These are phyloP conservation scores for Formica exsecta DNA, from an alignment of 1,140 invertebrate species.

Conservation along the genomic window DNA sequence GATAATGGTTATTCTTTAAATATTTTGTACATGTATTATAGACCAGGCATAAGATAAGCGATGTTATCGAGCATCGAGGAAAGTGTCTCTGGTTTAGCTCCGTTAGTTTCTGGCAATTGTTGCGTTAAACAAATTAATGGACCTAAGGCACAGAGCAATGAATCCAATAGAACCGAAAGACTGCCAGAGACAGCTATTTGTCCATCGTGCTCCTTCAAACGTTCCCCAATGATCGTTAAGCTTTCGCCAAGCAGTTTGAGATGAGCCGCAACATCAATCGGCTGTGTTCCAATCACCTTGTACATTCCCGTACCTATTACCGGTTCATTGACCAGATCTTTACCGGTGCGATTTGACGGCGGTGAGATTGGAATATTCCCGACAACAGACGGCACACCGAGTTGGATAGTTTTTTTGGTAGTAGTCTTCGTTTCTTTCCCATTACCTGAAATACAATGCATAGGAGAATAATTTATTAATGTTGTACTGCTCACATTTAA, in stretches of 20 bases:
- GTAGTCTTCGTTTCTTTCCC: constrained; percentile 80
- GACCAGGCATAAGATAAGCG: constrained; percentile 98
- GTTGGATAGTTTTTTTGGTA: constrained; percentile 84
- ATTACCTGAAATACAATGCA: constrained; percentile 76
- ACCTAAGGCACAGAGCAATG: constrained; percentile 96
- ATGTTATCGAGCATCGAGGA: constrained; percentile 96
- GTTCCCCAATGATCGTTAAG: constrained; percentile 96
- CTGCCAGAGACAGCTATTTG: constrained; percentile 98
- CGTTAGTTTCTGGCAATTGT: constrained; percentile 92
- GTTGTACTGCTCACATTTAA: neutral
- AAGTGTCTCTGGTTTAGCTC: constrained; percentile 90
- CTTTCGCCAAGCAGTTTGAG: constrained; percentile 97
- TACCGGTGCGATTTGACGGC: constrained; percentile 82
- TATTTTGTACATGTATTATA: constrained; percentile 87
- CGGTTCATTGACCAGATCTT: constrained; percentile 82
- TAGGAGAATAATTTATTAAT: constrained; percentile 24
- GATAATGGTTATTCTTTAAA: neutral
- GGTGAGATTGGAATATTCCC: constrained; percentile 85
- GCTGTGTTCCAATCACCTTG: constrained; percentile 92
- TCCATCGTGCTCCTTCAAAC: constrained; percentile 97
- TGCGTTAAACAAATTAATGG: constrained; percentile 96
- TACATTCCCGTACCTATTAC: constrained; percentile 85
- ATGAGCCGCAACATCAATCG: constrained; percentile 97
- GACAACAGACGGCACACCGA: constrained; percentile 84
- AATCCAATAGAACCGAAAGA: constrained; percentile 97